Evolutionary conservation across 2,888 invertebrate genomes (phyloP).

Genomic region (Rambutsinella grinnellia): DNA sequence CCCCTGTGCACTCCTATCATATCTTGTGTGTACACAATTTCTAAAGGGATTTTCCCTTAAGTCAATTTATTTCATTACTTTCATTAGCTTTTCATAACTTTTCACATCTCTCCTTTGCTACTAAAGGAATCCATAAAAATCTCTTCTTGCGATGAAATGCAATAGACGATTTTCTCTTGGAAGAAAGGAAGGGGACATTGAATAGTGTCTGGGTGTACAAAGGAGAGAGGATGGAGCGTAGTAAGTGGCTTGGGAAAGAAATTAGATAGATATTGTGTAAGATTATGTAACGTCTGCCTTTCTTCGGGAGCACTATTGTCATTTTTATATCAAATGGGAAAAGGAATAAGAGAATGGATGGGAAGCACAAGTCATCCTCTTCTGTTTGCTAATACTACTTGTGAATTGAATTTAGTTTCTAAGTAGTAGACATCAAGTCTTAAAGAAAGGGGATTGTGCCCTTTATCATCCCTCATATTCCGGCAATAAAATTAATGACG

Average conservation of each 20-base stretch:
- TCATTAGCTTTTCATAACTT: constrained; percentile 54
- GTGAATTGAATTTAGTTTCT: no score
- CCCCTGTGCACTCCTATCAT: constrained; percentile 7
- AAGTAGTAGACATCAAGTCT: no score
- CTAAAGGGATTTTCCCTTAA: constrained; percentile 45
- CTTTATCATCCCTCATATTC: no score
- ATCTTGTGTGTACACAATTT: constrained; percentile 35
- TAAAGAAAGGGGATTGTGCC: no score
- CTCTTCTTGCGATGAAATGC: constrained; percentile 34
- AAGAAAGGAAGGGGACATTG: neutral
- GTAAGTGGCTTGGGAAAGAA: neutral
- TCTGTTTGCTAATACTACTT: no score
- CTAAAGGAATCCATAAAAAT: constrained; percentile 48
- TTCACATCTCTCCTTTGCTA: constrained; percentile 19
- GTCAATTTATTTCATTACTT: constrained; percentile 55
- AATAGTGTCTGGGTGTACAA: neutral
- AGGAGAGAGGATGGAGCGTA: neutral
- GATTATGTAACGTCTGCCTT: no score
- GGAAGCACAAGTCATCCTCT: no score
- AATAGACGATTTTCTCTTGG: constrained; percentile 22
- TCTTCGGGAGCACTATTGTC: no score
- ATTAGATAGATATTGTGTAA: neutral
- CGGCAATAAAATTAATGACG: no score
- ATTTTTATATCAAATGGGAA: no score
- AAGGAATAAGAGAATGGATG: no score